These are phyloP conservation scores for Dynastes tityus DNA, from an alignment of 2,888 invertebrate genomes.

Conservation along the genomic window DNA sequence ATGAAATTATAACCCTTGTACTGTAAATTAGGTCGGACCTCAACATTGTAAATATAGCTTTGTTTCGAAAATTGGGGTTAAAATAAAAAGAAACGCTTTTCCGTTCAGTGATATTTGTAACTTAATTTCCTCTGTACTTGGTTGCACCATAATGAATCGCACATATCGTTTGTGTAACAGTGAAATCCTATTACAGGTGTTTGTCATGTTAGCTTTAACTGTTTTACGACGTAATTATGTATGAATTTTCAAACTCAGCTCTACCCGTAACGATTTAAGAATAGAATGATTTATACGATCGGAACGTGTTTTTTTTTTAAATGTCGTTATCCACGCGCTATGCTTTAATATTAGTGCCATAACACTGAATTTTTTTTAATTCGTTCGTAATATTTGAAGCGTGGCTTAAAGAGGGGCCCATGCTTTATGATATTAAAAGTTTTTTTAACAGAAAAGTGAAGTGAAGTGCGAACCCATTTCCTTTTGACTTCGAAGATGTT, in stretches of 20 bases:
- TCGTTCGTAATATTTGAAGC: too few species aligned
- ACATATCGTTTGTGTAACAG: not conserved
- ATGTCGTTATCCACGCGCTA: too few species aligned
- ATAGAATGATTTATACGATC: too few species aligned
- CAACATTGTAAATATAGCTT: not conserved
- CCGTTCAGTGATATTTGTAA: constrained; percentile 2
- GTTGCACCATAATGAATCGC: not conserved
- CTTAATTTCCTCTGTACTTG: constrained; percentile 3
- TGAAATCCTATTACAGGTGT: not conserved
- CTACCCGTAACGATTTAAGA: too few species aligned
- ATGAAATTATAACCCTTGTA: constrained; percentile 16
- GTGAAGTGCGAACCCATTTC: too few species aligned
- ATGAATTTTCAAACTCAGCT: not conserved
- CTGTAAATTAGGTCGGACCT: not conserved
- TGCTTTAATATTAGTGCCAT: too few species aligned
- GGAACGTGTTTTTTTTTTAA: too few species aligned
- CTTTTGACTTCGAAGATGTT: too few species aligned
- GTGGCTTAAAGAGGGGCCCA: too few species aligned
- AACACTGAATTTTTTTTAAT: too few species aligned
- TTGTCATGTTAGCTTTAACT: not conserved
- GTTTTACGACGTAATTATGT: not conserved
- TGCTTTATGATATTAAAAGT: too few species aligned
- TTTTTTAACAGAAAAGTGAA: too few species aligned
- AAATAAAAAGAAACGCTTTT: not conserved
- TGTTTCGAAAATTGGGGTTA: not conserved